phyloP scores from a whole-genome alignment of 2,888 invertebrate genomes.

The Empis stercorea region DNA sequence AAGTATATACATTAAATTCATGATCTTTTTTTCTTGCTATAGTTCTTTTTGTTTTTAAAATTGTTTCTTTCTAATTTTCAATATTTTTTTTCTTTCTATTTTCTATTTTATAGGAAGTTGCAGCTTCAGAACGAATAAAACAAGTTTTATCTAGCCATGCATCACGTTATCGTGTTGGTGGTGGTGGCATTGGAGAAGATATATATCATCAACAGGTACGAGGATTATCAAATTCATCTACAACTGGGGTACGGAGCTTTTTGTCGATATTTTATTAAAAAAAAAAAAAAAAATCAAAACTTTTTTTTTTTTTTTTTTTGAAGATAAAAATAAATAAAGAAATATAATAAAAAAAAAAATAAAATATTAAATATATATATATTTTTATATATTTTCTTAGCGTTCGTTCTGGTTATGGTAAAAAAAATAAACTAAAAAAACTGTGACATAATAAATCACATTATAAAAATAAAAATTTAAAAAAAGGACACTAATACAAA shows the following conservation, averaged over 20 bases:
- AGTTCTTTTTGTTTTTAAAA: neutral
- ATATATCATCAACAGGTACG: constrained; percentile 31
- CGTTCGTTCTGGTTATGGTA: constrained; percentile 14
- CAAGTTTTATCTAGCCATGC: constrained; percentile 47
- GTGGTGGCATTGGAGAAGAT: constrained; percentile 29
- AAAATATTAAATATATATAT: neutral
- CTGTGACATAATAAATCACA: no score
- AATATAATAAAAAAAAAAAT: no score
- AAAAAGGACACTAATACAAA: no score
- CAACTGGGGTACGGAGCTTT: constrained; percentile 22
- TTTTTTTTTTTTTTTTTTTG: neutral
- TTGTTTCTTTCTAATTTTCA: neutral
- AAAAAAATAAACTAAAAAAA: constrained; percentile 1
- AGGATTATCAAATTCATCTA: constrained; percentile 5
- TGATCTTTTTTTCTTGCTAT: neutral
- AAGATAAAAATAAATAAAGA: no score
- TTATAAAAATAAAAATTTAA: no score
- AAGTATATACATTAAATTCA: neutral
- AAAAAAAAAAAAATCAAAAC: constrained; percentile 6
- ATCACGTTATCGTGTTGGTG: constrained; percentile 46
- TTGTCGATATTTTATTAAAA: constrained; percentile 19
- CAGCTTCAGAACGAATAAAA: constrained; percentile 50
- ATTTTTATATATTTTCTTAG: constrained; percentile 6
- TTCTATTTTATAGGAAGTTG: constrained; percentile 44
- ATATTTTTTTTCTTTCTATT: constrained; percentile 1